Base-by-base conservation (phyloP, 2,113 vertebrate species). In the Melanostigma gelatinosum region DNA sequence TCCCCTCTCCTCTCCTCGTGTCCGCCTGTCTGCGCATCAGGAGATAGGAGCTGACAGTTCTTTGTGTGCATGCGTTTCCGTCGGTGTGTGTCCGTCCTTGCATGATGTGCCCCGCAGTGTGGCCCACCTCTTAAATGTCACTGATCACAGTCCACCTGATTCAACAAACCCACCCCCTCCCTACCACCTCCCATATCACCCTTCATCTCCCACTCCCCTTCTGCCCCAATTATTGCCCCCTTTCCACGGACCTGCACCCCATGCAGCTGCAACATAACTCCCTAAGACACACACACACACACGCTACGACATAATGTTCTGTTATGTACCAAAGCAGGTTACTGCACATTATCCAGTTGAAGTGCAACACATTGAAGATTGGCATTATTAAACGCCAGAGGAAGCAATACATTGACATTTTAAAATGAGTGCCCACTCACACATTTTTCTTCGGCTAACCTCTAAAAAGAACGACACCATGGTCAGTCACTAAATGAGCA, bases 101-200 rank as follows among this genome's bases (percentile, higher is more conserved):
- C 68, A 46, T 84, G 85, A 87, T 92, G 87, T 89, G 84, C 85
- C 91, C 90, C 72, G 79, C 84, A 76, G 89, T 73, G 82, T 79
- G 77, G 80, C 79, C 87, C 87, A 85, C 82, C 89, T 92, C 83
- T 85, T 82, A 93, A 93, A 93, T 93, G 91, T 92, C 91, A 93
- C 87, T 91, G 91, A 93, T 92, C 92, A 92, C 85, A 91, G 87
- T 83, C 88, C 91, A 80, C 87, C 86, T 91, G 91, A 91, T 93
- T 92, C 88, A n/a, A n/a, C 52, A 9, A 22, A 8, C 22, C 52
- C 22, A 7, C 9, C 77, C 73, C 9, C 48, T 6, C 57, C 6
- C 27, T n/a, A 27, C 27, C 55, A 34, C 18, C 44, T 6, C 10
- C 52, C 29, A 66, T 63, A 54, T 38, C 57, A 52, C 13, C 38